These are phyloP conservation scores for Heliothis virescens DNA, from an alignment of 1,140 invertebrate species.

Conservation along the genomic window DNA sequence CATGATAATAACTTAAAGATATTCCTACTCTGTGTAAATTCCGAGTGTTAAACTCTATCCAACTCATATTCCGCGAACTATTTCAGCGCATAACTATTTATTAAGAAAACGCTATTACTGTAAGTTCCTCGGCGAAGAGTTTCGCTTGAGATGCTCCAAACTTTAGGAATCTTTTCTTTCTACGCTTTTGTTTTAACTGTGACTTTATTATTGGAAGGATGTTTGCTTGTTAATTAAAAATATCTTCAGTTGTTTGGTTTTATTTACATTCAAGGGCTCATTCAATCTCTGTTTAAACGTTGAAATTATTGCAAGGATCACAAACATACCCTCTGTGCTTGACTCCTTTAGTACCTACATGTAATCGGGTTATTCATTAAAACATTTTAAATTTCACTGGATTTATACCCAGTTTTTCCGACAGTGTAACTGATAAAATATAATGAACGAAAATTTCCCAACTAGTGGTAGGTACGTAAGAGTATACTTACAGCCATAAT, in stretches of 20 bases:
- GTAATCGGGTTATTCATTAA: too few relatives aligned
- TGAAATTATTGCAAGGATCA: background rate
- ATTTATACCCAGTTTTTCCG: too few relatives aligned
- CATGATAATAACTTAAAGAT: background rate
- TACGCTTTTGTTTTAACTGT: background rate
- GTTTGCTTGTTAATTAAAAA: background rate
- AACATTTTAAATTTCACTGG: too few relatives aligned
- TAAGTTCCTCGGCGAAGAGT: background rate
- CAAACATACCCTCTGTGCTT: too few relatives aligned
- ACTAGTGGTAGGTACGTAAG: too few relatives aligned
- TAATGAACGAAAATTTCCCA: too few relatives aligned
- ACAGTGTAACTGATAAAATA: too few relatives aligned
- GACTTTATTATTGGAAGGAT: conserved; percentile 8
- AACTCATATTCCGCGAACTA: conserved; percentile 20
- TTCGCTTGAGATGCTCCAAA: background rate
- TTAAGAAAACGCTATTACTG: conserved; percentile 33
- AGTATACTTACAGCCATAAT: too few relatives aligned
- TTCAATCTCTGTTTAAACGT: background rate
- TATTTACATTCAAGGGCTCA: background rate
- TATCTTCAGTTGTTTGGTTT: background rate
- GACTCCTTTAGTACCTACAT: too few relatives aligned
- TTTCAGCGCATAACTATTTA: conserved; percentile 21
- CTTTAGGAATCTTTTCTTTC: conserved; percentile 20
- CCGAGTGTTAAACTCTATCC: conserved; percentile 3
- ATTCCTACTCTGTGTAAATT: background rate